Conservation (phyloP, 2,888 invertebrate species). For the Psococerastis gibbosa region DNA sequence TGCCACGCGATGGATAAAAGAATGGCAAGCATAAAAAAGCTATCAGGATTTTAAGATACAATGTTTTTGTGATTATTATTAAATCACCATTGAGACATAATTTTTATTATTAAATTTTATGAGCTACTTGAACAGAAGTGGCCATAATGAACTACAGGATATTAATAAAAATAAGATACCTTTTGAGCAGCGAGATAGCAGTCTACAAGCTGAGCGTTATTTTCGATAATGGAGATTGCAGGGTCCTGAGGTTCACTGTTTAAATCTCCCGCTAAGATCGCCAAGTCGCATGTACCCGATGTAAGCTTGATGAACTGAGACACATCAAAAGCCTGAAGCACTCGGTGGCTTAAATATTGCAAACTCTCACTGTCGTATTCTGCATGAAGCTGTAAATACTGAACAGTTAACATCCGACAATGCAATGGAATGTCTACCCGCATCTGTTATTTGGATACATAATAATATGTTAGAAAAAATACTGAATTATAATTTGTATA, state of each 20-base stretch:
- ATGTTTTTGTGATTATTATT: too few species aligned
- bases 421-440: too few species aligned
- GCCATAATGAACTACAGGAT: too few species aligned
- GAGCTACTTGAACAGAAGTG: too few species aligned
- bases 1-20: too few species aligned
- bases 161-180: too few species aligned
- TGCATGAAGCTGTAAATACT: conserved; percentile 94
- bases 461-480: conserved; percentile 3
- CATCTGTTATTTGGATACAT: conserved; percentile 1
- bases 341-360: conserved; percentile 79
- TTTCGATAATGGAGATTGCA: conserved; percentile 31
- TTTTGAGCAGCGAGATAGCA: conserved; percentile 15
- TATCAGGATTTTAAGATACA: too few species aligned
- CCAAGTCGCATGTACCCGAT: conserved; percentile 53
- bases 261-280: conserved; percentile 83
- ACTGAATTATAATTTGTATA: too few species aligned
- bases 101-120: too few species aligned
- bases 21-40: too few species aligned
- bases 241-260: conserved; percentile 80
- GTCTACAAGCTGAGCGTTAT: conserved; percentile 19
- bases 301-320: conserved; percentile 86
- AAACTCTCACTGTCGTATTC: conserved; percentile 79
- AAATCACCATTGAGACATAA: too few species aligned
- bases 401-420: too few species aligned
- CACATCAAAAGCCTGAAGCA: conserved; percentile 84